Conservation (phyloP, 2,113 vertebrate species). For the mouse (Mus musculus) region GRCm39 chr6:121983501-121984000, state of each 20-base stretch:
- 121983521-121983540: neutral
- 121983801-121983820: too few relatives aligned
- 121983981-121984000: neutral
- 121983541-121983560: neutral
- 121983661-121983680: neutral
- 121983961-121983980: neutral
- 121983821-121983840: too few relatives aligned
- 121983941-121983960: too few relatives aligned
- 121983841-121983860: too few relatives aligned
- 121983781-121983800: too few relatives aligned
- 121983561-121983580: neutral
- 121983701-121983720: neutral
- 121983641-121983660: neutral
- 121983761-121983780: too few relatives aligned
- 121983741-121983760: too few relatives aligned
- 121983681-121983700: neutral
- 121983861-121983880: too few relatives aligned
- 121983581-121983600: neutral
- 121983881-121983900: neutral
- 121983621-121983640: neutral
- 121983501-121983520: too few relatives aligned
- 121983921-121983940: neutral
- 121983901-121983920: neutral
- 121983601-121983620: neutral
- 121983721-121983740: neutral